Base-by-base conservation (phyloP, 2,888 invertebrate species). In the Allolobophora icterica region DNA sequence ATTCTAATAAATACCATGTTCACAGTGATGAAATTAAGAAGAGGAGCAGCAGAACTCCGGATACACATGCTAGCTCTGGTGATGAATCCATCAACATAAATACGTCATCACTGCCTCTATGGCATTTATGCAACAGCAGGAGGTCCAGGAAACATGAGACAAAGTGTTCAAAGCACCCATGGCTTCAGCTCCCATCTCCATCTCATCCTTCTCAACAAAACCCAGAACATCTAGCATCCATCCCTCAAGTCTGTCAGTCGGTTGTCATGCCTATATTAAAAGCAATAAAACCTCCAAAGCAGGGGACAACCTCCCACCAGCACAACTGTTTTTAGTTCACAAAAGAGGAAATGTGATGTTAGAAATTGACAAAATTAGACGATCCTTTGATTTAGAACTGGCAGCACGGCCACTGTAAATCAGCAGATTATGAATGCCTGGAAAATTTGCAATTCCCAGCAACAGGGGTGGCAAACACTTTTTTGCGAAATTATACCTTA, bases 401-500 rank as follows among this genome's bases (percentile, higher is more conserved):
- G 71, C n/a, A 71, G n/a, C 2, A 71, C 71, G 71, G 8, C n/a
- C 71, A 4, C 11, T 8, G n/a, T 71, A 71, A n/a, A 71, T n/a
- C 71, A 71, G 71, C 71, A 71, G 52, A 71, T 71, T n/a, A 71
- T 71, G 71, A 30, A 71, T 71, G 71, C n/a, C 71, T 11, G 30
- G 71, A 71, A 71, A 71, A 71, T 71, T 71, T 71, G 71, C n/a
- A 71, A 71, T 71, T 71, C n/a, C 71, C 30, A 71, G 71, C 71
- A 71, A n/a, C 71, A 71, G 11, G 71, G 71, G 71, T n/a, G n/a
- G 71, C 6, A 11, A 71, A 71, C 71, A 71, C 24, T n/a, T 52
- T 52, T 8, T 30, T 30, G 71, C n/a, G n/a, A 71, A n/a, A 30
- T 71, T 30, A 71, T n/a, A 71, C 71, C 71, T 71, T 71, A 71